phyloP scores from a whole-genome alignment of 2,797 vertebrate genomes.

The Leptatherina wallacei region DNA sequence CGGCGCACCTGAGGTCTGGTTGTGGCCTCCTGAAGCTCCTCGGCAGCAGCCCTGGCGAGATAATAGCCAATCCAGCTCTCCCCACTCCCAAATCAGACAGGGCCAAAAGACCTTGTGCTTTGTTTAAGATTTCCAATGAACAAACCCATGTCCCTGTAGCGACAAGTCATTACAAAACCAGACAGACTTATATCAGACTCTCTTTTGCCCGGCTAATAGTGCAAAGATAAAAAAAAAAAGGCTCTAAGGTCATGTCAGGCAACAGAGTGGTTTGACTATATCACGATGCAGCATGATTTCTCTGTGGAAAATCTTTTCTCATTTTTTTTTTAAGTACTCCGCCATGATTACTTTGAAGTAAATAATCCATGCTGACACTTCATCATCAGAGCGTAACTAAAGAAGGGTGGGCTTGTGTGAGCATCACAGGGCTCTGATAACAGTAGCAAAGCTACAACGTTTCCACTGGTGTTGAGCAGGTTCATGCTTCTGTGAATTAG shows the following conservation, averaged over 20 bases:
- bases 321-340: constrained; percentile 20
- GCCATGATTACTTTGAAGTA: constrained; percentile 54
- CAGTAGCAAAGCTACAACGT: constrained; percentile 22
- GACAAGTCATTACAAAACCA: constrained; percentile 68
- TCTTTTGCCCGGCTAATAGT: constrained; percentile 58
- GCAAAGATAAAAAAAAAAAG: constrained; percentile 25
- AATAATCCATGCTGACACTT: constrained; percentile 56
- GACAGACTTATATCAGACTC: constrained; percentile 66
- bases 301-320: constrained; percentile 5
- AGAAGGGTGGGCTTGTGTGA: constrained; percentile 42
- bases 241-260: constrained; percentile 48
- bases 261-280: constrained; percentile 53
- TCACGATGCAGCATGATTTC: constrained; percentile 56
- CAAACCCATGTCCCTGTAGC: constrained; percentile 67
- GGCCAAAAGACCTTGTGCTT: constrained; percentile 76
- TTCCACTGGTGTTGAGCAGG: too few relatives aligned
- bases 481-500: too few relatives aligned
- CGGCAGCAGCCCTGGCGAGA: constrained; percentile 51
- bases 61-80: constrained; percentile 76
- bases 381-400: constrained; percentile 49
- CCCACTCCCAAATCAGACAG: constrained; percentile 64
- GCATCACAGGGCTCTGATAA: constrained; percentile 25
- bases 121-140: constrained; percentile 80
- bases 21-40: constrained; percentile 53
- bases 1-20: constrained; percentile 80